Percentiles rank a stretch among this genome's conserved stretches.
These are phyloP conservation scores for Synanthedon formicaeformis DNA, from an alignment of 2,888 invertebrate genomes.

Conservation along the genomic window DNA sequence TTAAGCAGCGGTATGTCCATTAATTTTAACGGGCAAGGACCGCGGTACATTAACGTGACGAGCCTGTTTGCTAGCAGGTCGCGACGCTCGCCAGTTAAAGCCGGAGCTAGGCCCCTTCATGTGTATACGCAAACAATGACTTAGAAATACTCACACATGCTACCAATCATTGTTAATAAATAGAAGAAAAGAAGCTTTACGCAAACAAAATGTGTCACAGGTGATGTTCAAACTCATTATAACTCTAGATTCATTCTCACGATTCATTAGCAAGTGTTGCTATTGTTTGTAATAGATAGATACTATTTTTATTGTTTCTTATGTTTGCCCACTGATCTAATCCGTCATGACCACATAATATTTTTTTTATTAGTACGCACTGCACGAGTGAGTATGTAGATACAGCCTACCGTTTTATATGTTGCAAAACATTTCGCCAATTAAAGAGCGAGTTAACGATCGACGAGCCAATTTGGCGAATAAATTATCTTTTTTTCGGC, in stretches of 20 bases:
- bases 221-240: no score
- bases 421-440: not conserved
- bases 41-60: not conserved
- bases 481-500: constrained; percentile 20
- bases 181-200: no score
- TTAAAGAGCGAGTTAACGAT: not conserved
- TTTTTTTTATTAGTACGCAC: no score
- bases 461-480: not conserved
- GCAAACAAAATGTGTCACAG: no score
- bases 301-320: no score
- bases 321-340: no score
- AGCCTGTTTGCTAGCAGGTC: not conserved
- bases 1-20: no score
- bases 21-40: not conserved
- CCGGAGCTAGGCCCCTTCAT: not conserved
- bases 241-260: no score
- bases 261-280: no score
- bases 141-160: not conserved
- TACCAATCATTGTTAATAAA: not conserved
- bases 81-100: not conserved
- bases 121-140: not conserved
- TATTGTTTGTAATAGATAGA: no score
- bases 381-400: no score
- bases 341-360: no score
- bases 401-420: not conserved